Conservation (phyloP, 2,113 vertebrate species). For the Gobius niger region DNA sequence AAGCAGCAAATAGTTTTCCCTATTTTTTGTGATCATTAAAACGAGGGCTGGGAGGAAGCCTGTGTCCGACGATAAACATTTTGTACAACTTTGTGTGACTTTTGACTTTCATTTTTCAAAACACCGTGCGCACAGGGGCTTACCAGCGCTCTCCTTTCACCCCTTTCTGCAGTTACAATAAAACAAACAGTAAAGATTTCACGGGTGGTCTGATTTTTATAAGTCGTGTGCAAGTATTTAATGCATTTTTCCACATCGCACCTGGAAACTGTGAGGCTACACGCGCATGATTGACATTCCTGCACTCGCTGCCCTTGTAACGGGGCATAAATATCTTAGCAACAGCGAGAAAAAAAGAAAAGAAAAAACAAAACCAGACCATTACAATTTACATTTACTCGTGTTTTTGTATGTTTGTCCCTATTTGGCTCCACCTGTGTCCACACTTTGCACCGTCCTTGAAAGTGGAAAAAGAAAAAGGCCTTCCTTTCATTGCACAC, state of each 20-base stretch:
- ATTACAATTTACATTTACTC: background rate
- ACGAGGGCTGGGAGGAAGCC: no score
- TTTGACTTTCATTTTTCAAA: background rate
- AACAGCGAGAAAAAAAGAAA: background rate
- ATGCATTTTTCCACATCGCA: constrained; percentile 7
- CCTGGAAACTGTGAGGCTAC: constrained; percentile 4
- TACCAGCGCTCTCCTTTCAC: background rate
- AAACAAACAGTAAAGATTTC: constrained; percentile 2
- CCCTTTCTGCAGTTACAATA: background rate
- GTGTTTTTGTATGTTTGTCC: constrained; percentile 2
- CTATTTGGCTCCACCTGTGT: background rate
- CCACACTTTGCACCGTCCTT: background rate
- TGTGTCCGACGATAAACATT: background rate
- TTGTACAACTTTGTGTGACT: background rate
- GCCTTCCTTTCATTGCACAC: constrained; percentile 19
- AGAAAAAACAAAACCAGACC: background rate
- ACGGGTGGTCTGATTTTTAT: constrained; percentile 10
- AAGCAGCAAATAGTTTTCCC: no score
- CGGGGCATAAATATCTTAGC: background rate
- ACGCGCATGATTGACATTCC: constrained; percentile 7
- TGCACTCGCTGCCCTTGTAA: background rate
- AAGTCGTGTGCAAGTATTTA: constrained; percentile 9
- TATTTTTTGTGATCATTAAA: no score
- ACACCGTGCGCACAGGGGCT: background rate
- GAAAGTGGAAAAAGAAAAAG: constrained; percentile 15